These are phyloP conservation scores for Columba janthina DNA, from an alignment of 2,113 vertebrate species.

Conservation along the genomic window DNA sequence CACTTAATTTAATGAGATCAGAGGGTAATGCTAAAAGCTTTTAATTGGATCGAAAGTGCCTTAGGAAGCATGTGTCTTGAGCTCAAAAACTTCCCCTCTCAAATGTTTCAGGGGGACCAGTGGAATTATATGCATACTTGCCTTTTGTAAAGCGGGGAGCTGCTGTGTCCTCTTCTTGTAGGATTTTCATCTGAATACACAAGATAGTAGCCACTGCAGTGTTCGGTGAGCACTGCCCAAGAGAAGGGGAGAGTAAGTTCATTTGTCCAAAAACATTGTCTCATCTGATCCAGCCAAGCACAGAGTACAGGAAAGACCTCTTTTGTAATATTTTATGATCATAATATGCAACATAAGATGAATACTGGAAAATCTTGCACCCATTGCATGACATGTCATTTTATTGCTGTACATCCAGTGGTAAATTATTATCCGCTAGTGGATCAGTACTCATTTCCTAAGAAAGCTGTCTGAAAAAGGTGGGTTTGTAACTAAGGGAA, in stretches of 20 bases:
- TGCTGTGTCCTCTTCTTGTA: background rate
- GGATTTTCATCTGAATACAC: background rate
- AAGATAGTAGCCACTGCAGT: background rate
- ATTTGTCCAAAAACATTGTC: background rate
- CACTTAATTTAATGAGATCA: background rate
- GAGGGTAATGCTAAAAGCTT: background rate
- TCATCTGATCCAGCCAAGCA: background rate
- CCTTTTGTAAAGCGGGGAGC: background rate
- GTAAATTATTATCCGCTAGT: background rate
- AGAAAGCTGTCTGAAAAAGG: background rate
- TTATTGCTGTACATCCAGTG: background rate
- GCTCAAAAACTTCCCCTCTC: background rate
- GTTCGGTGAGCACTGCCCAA: rapidly evolving
- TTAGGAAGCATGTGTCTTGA: background rate
- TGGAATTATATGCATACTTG: background rate
- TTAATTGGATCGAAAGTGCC: background rate
- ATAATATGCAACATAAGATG: rapidly evolving
- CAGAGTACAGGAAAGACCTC: background rate
- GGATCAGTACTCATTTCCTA: background rate
- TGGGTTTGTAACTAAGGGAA: background rate
- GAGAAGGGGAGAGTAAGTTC: background rate
- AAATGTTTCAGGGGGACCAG: background rate
- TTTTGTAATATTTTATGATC: background rate
- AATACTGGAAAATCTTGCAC: background rate
- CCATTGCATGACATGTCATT: background rate